A percentile compares a stretch with the other conserved stretches of the same genome.
phyloP scores from a whole-genome alignment of 37 sponge, comb jelly and placozoan genomes.

The Hormiphora californensis region DNA sequence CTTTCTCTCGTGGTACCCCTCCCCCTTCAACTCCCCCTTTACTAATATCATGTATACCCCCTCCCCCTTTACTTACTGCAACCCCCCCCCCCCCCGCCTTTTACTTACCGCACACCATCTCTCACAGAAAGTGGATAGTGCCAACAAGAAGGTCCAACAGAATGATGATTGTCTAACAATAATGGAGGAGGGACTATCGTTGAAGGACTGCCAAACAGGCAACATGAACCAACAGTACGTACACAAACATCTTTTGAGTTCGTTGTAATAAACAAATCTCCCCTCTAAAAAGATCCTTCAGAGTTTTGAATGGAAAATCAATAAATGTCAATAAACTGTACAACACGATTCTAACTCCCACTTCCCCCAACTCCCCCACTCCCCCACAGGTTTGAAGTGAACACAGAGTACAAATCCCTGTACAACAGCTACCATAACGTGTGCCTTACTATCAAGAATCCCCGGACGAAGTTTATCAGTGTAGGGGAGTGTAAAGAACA shows the following conservation, averaged over 20 bases:
- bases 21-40: too few species aligned
- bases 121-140: not conserved
- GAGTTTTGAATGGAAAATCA: not conserved
- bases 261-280: too few species aligned
- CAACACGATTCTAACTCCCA: not conserved
- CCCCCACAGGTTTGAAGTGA: not conserved
- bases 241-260: too few species aligned
- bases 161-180: not conserved
- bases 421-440: not conserved
- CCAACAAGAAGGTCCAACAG: not conserved
- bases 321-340: not conserved
- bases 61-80: too few species aligned
- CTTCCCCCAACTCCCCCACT: too few species aligned
- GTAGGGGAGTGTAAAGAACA: not conserved
- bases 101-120: not conserved
- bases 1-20: too few species aligned
- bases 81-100: too few species aligned
- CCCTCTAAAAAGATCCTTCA: too few species aligned
- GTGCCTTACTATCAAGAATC: not conserved
- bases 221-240: slow-evolving; percentile 35
- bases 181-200: not conserved
- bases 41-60: too few species aligned
- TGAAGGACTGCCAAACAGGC: not conserved
- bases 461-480: not conserved
- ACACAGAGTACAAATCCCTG: not conserved